phyloP scores from a whole-genome alignment of 2,888 invertebrate genomes.

The Pelosia muscerda region DNA sequence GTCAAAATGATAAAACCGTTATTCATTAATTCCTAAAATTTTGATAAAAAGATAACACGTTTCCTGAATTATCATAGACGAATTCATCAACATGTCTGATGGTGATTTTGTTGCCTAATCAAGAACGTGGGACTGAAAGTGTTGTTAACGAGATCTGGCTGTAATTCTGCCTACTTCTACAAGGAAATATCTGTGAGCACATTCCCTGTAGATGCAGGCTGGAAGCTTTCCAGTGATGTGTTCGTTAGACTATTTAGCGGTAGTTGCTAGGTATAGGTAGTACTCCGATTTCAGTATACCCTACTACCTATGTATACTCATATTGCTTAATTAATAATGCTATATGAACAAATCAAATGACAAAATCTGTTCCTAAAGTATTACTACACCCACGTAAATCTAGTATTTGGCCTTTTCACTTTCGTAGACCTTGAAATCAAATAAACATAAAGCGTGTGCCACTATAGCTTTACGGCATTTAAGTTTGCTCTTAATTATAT shows the following conservation, averaged over 20 bases:
- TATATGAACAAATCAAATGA: not conserved
- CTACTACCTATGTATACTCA: too few species aligned
- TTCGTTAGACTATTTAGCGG: too few species aligned
- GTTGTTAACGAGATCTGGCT: not conserved
- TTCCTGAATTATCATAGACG: not conserved
- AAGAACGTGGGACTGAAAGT: not conserved
- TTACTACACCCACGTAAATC: not conserved
- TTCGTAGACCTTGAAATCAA: constrained; percentile 21
- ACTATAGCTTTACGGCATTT: constrained; percentile 7
- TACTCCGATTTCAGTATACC: too few species aligned
- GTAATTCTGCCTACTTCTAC: not conserved
- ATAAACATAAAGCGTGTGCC: constrained; percentile 9
- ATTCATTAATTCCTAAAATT: not conserved
- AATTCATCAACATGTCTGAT: not conserved
- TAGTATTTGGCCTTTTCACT: constrained; percentile 14
- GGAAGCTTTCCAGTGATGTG: too few species aligned
- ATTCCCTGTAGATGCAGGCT: not conserved
- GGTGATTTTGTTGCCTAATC: not conserved
- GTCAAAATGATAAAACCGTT: not conserved
- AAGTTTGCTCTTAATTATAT: constrained; percentile 14
- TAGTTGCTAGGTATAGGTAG: too few species aligned
- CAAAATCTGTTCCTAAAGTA: not conserved
- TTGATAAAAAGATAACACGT: not conserved
- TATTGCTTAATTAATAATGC: too few species aligned
- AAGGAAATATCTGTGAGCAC: not conserved